These are phyloP conservation scores for Phenganax subtilis DNA, from an alignment of 92 coral and sea anemone species.

Conservation along the genomic window DNA sequence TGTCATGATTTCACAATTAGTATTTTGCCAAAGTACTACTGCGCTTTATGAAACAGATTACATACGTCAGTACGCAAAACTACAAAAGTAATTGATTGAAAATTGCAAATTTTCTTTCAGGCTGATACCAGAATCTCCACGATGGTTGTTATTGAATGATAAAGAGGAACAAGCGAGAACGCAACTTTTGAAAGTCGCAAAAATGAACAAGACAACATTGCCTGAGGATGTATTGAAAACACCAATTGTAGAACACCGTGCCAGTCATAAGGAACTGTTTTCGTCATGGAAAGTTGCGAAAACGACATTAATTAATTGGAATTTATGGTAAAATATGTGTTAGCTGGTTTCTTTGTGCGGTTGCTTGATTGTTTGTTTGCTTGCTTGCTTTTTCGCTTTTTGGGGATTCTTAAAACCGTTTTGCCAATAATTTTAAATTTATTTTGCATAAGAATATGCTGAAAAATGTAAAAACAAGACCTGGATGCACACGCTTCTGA, in stretches of 20 bases:
- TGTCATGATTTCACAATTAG: too few species aligned
- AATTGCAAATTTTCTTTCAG: not conserved
- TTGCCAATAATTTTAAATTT: too few species aligned
- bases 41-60: too few species aligned
- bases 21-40: too few species aligned
- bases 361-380: not conserved
- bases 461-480: too few species aligned
- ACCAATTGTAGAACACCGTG: not conserved
- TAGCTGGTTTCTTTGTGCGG: not conserved
- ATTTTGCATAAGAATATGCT: too few species aligned
- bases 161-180: constrained; percentile 12
- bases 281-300: constrained; percentile 3
- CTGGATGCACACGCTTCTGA: too few species aligned
- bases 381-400: not conserved
- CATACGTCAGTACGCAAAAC: too few species aligned
- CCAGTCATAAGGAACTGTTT: constrained; percentile 5
- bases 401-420: too few species aligned
- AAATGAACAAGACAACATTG: constrained; percentile 18
- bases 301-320: constrained; percentile 14
- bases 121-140: constrained; percentile 26
- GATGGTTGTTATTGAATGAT: constrained; percentile 11
- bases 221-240: constrained; percentile 16
- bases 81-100: too few species aligned
- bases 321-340: constrained; percentile 9
- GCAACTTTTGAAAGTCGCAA: constrained; percentile 3